Conservation (phyloP, 92 coral and sea anemone genomes). For the Parazoanthus darwini region DNA sequence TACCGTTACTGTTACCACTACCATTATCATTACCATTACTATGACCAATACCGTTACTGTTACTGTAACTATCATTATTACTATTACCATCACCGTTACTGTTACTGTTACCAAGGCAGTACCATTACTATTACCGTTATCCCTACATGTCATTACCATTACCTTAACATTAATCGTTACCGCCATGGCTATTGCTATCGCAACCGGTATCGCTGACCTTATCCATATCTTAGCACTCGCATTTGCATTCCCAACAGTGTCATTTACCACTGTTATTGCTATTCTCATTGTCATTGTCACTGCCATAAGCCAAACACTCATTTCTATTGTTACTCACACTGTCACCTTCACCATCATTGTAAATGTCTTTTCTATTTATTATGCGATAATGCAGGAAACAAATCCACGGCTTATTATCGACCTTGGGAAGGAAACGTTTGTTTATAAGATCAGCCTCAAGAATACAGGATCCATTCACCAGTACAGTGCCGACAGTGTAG, state of each 20-base stretch:
- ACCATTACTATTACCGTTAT: not conserved
- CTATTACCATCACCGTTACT: no score
- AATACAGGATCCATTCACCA: not conserved
- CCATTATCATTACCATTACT: not conserved
- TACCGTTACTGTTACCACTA: not conserved
- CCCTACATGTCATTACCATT: not conserved
- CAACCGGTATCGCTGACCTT: not conserved
- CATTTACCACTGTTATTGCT: no score
- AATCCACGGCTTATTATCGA: constrained; percentile 7
- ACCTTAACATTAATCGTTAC: not conserved
- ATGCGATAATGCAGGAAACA: not conserved
- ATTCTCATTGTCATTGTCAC: no score
- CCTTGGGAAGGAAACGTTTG: not conserved
- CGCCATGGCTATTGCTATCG: not conserved
- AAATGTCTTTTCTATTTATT: not conserved
- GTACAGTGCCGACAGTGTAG: not conserved
- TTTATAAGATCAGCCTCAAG: not conserved
- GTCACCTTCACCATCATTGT: not conserved
- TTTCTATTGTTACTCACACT: no score
- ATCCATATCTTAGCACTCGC: no score
- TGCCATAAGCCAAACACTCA: no score
- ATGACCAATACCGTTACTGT: not conserved
- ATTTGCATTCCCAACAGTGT: no score
- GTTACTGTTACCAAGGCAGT: no score
- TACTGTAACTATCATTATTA: no score